These are phyloP conservation scores for Colaptes auratus DNA, from an alignment of 2,113 vertebrate species.

Conservation along the genomic window DNA sequence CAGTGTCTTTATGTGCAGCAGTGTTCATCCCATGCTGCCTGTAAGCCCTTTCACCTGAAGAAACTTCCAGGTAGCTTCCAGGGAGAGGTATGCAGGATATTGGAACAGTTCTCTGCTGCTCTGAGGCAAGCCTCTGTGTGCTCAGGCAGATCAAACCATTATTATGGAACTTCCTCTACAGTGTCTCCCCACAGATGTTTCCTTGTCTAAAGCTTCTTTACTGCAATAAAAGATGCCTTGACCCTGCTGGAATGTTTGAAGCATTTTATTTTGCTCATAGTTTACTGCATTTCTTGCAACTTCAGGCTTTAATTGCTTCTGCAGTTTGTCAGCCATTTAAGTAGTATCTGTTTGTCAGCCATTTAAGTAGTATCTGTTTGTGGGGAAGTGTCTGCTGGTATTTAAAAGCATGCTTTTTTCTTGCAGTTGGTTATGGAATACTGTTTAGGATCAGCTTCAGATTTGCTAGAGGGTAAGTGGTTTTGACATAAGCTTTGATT, in stretches of 20 bases:
- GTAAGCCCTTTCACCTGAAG: neutral
- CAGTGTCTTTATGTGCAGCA: neutral
- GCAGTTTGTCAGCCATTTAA: neutral
- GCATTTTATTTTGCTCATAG: neutral
- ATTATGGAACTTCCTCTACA: neutral
- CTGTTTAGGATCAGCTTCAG: slow-evolving; percentile 97
- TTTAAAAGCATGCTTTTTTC: slow-evolving; percentile 6
- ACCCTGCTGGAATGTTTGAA: neutral
- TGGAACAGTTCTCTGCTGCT: neutral
- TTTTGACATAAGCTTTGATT: neutral
- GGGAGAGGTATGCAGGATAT: neutral
- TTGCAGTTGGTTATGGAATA: slow-evolving; percentile 99
- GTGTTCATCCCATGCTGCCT: neutral
- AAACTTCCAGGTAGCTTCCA: neutral
- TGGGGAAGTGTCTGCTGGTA: neutral
- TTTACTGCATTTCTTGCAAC: neutral
- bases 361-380: neutral
- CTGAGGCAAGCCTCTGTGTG: neutral
- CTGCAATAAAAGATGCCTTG: neutral
- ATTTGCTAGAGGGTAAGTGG: slow-evolving; percentile 93
- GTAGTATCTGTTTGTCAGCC: neutral
- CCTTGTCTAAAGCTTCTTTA: neutral
- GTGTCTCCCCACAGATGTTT: neutral
- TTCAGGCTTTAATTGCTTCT: neutral
- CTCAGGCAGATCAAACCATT: neutral